Evolutionary conservation across 2,888 invertebrate genomes (phyloP).

Genomic region (Vanessa cardui): DNA sequence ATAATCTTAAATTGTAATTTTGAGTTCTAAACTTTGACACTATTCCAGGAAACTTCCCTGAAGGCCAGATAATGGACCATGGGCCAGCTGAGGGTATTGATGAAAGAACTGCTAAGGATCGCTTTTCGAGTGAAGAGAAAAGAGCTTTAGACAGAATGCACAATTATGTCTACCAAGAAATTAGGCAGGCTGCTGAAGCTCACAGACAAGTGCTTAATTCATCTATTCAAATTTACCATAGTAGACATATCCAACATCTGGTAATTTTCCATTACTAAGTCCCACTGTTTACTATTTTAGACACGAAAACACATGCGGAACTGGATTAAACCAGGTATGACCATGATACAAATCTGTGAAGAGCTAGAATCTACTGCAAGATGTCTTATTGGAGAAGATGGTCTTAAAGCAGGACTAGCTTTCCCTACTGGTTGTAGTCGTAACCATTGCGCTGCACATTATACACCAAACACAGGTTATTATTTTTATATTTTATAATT

Average conservation of each 20-base stretch:
- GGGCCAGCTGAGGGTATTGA: slow-evolving; percentile 86
- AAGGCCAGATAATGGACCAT: slow-evolving; percentile 95
- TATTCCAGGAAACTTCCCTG: slow-evolving; percentile 86
- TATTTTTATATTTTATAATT: background rate
- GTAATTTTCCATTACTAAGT: background rate
- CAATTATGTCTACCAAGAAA: slow-evolving; percentile 96
- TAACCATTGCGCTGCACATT: slow-evolving; percentile 99
- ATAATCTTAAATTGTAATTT: no score
- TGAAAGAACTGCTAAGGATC: slow-evolving; percentile 92
- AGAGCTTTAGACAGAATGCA: slow-evolving; percentile 94
- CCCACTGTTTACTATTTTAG: slow-evolving; percentile 62
- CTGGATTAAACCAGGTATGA: slow-evolving; percentile 99
- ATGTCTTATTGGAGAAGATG: slow-evolving; percentile 96
- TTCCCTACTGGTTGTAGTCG: slow-evolving; percentile 99
- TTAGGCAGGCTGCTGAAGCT: slow-evolving; percentile 98
- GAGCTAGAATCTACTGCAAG: slow-evolving; percentile 96
- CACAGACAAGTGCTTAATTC: slow-evolving; percentile 90
- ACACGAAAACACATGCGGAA: slow-evolving; percentile 95
- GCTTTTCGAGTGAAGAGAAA: slow-evolving; percentile 94
- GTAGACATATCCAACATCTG: background rate
- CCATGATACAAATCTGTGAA: slow-evolving; percentile 99
- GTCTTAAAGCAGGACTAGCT: slow-evolving; percentile 95
- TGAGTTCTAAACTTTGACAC: no score
- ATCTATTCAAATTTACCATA: background rate
- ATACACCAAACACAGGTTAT: slow-evolving; percentile 98